Conservation (phyloP, 2,113 vertebrate genomes). For the Alosa alosa region DNA sequence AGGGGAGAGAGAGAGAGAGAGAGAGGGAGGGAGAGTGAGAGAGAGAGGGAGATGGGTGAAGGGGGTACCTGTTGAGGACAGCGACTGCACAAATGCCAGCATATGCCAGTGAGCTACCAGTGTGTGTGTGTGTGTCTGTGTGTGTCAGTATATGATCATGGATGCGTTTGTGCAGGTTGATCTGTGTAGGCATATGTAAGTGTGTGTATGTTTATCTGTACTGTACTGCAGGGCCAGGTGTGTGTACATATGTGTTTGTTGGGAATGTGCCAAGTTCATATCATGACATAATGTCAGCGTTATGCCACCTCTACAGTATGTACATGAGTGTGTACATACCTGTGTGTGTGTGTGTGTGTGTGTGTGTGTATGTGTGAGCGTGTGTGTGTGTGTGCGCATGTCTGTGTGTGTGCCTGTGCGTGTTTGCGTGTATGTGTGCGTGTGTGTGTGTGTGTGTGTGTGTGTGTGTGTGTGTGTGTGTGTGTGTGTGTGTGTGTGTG, state of each 20-base stretch:
- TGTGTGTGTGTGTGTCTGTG: neutral
- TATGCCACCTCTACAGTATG: neutral
- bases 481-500: neutral
- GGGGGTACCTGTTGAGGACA: slow-evolving; percentile 45
- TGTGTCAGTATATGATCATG: neutral
- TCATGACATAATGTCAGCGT: neutral
- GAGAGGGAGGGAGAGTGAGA: neutral
- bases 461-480: neutral
- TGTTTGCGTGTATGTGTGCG: neutral
- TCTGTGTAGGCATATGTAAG: neutral
- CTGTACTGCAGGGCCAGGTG: neutral
- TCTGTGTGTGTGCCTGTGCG: neutral
- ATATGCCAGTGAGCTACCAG: neutral
- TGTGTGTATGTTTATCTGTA: neutral
- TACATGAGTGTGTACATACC: neutral
- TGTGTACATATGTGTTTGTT: neutral
- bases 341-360: neutral
- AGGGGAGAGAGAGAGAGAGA: neutral
- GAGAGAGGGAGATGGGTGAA: neutral
- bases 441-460: neutral
- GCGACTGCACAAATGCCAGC: slow-evolving; percentile 34
- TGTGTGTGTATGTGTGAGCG: neutral
- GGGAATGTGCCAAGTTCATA: no score
- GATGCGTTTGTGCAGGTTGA: neutral
- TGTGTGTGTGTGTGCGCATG: neutral